Evolutionary conservation across 2,113 vertebrate species (phyloP), one percentile per base, ranked within the genome.

Genomic region (Oreocharis arfaki): DNA sequence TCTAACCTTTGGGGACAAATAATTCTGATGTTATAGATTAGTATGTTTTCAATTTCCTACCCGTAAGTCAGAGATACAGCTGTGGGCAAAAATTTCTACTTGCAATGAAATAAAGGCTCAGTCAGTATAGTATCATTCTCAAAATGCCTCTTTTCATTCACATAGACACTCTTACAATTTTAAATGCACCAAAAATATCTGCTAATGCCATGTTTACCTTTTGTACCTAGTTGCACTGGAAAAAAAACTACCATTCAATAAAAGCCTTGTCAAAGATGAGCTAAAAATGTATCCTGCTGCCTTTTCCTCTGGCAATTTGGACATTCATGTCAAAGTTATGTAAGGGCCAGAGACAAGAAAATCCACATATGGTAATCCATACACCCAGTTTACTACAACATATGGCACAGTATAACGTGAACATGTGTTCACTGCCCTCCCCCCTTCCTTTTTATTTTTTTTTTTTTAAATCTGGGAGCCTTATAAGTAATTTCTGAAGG

Each of bases 381-480:
- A 76, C 67, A 91, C 70, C 10, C 95, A 74, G 89, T 96, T 96
- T 96, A 96, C 95, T 94, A 93, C 32, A 94, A 73, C 94, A 96
- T 96, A 96, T 95, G 93, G 93, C 50, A 84, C 33, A 49, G 65
- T 37, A 89, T 46, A 94, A 95, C 0, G 7, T 42, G 81, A 89
- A 68, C 74, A 94, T 95, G 84, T 93, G 91, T 60, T 95, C 52
- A 2, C 44, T 75, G 63, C 39, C 26, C 33, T 32, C 3, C 52
- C 12, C n/a, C 28, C 7, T 4, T 19, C 4, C 5, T 59, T 4
- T 57, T 50, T 30, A 47, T 65, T 63, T 50, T 39, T 52, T 63
- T 39, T 49, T 22, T 64, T 52, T 68, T 35, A 1, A 11, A 76
- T 73, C 64, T 89, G 23, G 20, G 46, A 89, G 13, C 24, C 74